Percentiles rank a stretch among this genome's conserved stretches.
These are phyloP conservation scores for Brachionus koreanus DNA, from an alignment of 1,140 invertebrate genomes.

Conservation along the genomic window DNA sequence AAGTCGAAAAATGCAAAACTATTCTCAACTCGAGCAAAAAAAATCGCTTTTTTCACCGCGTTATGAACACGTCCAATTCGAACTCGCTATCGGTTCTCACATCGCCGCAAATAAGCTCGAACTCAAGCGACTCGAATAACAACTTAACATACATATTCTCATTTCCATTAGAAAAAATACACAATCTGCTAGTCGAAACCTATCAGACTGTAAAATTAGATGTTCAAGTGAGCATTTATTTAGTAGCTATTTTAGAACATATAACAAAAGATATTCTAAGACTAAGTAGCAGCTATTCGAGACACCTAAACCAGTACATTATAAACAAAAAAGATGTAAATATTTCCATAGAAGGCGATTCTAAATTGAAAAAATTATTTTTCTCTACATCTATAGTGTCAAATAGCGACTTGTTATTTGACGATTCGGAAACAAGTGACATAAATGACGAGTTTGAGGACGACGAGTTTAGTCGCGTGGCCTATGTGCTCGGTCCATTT, in stretches of 20 bases:
- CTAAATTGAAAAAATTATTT: slow-evolving; percentile 29
- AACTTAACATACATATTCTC: slow-evolving; percentile 14
- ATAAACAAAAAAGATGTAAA: slow-evolving; percentile 39
- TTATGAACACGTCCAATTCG: background rate
- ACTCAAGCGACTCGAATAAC: background rate
- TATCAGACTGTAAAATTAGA: slow-evolving; percentile 17
- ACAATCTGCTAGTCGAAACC: background rate
- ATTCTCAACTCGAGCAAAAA: slow-evolving; percentile 8
- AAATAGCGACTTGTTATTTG: background rate
- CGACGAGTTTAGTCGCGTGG: background rate
- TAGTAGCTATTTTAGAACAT: slow-evolving; percentile 18
- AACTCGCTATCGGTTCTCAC: background rate
- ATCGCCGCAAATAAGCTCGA: slow-evolving; percentile 2
- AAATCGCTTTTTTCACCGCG: background rate
- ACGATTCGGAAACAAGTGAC: slow-evolving; percentile 16
- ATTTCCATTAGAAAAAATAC: slow-evolving; percentile 8
- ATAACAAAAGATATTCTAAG: slow-evolving; percentile 11
- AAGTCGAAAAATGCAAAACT: slow-evolving; percentile 10
- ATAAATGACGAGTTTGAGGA: background rate
- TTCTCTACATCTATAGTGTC: background rate
- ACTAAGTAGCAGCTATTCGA: background rate
- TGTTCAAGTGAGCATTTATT: slow-evolving; percentile 16
- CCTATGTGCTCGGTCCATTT: background rate
- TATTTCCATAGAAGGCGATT: slow-evolving; percentile 20
- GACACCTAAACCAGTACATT: background rate